phyloP scores from a whole-genome alignment of 2,797 vertebrate genomes.

The Pachyuromys duprasi region DNA sequence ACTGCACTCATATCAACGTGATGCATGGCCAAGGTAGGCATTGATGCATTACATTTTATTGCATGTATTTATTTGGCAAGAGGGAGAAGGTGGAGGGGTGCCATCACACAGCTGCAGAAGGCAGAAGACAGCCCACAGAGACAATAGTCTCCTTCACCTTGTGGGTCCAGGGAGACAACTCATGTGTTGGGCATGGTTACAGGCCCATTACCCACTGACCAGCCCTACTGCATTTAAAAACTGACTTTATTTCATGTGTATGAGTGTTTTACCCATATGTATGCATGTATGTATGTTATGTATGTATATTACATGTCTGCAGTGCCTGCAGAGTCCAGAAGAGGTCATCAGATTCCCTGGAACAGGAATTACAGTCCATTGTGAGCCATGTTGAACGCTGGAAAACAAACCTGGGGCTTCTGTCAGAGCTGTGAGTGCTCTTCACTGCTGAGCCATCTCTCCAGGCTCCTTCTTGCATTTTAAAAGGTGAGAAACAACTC shows the following conservation, averaged over 20 bases:
- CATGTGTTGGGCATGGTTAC: background rate
- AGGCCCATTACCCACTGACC: background rate
- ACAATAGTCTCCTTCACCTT: background rate
- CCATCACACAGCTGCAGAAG: too few relatives aligned
- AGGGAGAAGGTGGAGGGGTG: background rate
- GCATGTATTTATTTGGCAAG: background rate
- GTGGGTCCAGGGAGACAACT: background rate
- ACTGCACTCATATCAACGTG: background rate
- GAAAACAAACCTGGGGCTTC: background rate
- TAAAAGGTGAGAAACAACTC: background rate
- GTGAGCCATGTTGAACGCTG: background rate
- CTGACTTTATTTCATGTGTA: background rate
- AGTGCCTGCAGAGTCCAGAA: background rate
- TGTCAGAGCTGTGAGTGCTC: background rate
- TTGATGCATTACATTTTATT: background rate
- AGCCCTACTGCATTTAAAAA: background rate
- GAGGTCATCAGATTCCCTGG: background rate
- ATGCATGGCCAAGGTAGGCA: background rate
- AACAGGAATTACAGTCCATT: background rate
- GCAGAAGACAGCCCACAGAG: background rate
- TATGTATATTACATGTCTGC: background rate
- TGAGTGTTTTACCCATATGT: background rate
- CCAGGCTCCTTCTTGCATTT: background rate
- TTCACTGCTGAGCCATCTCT: background rate
- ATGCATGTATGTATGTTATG: too few relatives aligned